Evolutionary conservation across 2,797 vertebrate genomes (phyloP).

Genomic region (Peromyscus aztecus): DNA sequence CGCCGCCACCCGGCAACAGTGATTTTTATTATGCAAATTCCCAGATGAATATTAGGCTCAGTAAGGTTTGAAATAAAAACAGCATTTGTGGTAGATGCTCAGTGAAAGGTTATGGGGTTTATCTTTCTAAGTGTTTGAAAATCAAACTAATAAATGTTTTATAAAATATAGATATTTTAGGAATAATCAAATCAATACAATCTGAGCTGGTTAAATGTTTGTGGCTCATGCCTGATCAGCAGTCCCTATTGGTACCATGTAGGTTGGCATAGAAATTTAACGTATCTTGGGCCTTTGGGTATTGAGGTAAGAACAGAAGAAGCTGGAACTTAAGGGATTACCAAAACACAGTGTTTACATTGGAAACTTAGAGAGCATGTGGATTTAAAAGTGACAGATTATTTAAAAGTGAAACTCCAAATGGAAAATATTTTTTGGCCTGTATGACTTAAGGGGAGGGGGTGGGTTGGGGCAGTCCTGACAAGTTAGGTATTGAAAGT

Average conservation of each 20-base stretch:
- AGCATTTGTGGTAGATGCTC: neutral
- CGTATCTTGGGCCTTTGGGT: neutral
- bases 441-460: neutral
- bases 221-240: neutral
- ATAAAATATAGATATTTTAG: constrained; percentile 32
- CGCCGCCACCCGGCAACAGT: too few relatives aligned
- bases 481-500: neutral
- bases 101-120: neutral
- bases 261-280: constrained; percentile 16
- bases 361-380: constrained; percentile 4
- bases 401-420: constrained; percentile 41
- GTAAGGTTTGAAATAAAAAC: constrained; percentile 49
- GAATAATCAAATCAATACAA: constrained; percentile 50
- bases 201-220: neutral
- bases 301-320: neutral
- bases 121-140: constrained; percentile 33
- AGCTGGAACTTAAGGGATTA: neutral
- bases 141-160: neutral
- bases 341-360: neutral
- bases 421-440: neutral
- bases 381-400: constrained; percentile 27
- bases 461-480: neutral
- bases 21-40: constrained; percentile 42
- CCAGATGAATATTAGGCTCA: constrained; percentile 27
- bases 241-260: neutral